Evolutionary conservation across 2,888 invertebrate genomes (phyloP).

Genomic region (Eristalinus aeneus): DNA sequence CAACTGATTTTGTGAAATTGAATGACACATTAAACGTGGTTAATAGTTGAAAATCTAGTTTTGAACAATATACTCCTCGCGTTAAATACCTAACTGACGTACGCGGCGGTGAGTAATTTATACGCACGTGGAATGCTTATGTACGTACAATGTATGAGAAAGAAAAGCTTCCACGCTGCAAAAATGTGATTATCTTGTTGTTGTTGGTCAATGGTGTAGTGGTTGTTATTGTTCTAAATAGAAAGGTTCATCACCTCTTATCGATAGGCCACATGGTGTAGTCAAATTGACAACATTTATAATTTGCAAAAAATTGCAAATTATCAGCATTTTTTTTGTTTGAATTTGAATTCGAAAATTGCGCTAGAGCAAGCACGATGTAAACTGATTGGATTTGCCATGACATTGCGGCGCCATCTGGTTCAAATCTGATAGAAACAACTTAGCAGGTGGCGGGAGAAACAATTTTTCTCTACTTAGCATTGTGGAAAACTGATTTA

Average conservation of each 20-base stretch:
- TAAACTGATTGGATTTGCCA: background rate
- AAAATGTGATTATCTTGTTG: slow-evolving; percentile 6
- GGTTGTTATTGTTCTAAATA: background rate
- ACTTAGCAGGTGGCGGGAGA: background rate
- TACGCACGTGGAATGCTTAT: slow-evolving; percentile 31
- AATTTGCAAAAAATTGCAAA: background rate
- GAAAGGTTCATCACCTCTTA: slow-evolving; percentile 13
- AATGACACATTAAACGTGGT: background rate
- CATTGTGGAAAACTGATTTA: background rate
- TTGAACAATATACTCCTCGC: background rate
- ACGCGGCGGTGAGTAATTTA: background rate
- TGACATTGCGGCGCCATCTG: background rate
- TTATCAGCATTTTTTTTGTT: background rate
- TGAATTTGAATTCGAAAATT: slow-evolving; percentile 16
- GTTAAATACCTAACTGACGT: background rate
- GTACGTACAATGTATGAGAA: background rate
- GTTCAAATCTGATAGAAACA: background rate
- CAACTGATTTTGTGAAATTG: background rate
- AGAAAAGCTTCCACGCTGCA: slow-evolving; percentile 5
- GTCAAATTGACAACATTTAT: slow-evolving; percentile 1
- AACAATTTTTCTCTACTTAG: background rate
- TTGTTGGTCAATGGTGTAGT: background rate
- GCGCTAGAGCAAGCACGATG: background rate
- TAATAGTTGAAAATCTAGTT: background rate
- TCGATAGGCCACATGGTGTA: slow-evolving; percentile 28